Evolutionary conservation across 2,888 invertebrate species (phyloP).

Genomic region (Tridacna crocea): DNA sequence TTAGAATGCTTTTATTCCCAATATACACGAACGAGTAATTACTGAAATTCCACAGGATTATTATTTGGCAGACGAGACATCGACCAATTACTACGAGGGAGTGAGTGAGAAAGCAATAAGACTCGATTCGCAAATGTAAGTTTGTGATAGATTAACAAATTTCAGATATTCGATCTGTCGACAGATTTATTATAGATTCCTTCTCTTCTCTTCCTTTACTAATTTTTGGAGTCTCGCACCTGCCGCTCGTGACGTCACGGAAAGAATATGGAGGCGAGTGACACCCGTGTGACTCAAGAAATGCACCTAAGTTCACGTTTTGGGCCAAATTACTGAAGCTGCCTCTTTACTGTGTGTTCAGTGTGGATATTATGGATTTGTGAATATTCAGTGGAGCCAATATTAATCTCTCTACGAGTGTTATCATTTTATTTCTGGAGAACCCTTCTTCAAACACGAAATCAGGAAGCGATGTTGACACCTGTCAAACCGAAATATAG

Average conservation of each 20-base stretch:
- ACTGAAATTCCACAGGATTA: no score
- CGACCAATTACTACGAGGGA: no score
- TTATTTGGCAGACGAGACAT: no score
- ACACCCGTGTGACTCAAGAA: slow-evolving; percentile 14
- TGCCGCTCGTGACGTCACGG: slow-evolving; percentile 45
- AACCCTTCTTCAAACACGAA: slow-evolving; percentile 5
- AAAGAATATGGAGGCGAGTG: slow-evolving; percentile 5
- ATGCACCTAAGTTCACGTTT: background rate
- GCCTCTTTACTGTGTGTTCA: background rate
- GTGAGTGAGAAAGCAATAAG: no score
- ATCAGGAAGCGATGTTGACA: slow-evolving; percentile 29
- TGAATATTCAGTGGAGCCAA: no score
- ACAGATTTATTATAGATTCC: background rate
- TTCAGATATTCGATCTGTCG: no score
- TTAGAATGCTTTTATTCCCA: no score
- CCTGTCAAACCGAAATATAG: slow-evolving; percentile 6
- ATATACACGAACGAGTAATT: no score
- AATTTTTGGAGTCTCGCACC: slow-evolving; percentile 34
- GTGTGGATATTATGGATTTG: no score
- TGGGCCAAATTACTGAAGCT: background rate
- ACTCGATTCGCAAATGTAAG: no score
- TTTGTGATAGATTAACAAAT: no score
- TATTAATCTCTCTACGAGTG: no score
- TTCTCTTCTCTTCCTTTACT: background rate
- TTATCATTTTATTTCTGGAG: background rate